Evolutionary conservation across 2,888 invertebrate species (phyloP).

Genomic region (Dynastes hyllus): DNA sequence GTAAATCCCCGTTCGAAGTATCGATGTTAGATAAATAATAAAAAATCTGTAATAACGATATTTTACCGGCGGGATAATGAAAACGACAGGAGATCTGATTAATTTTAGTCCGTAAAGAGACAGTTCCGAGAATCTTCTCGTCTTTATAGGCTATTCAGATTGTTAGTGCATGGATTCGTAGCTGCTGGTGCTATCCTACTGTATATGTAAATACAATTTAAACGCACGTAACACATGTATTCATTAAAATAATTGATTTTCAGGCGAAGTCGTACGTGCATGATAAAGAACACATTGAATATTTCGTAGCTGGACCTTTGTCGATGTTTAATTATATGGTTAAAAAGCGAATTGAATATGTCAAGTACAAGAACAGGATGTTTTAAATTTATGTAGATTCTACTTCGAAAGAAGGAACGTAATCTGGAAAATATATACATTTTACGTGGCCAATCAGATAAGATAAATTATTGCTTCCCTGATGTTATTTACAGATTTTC

Average conservation of each 20-base stretch:
- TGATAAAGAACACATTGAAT: neutral
- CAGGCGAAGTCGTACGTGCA: neutral
- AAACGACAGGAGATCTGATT: conserved; percentile 55
- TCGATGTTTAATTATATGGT: neutral
- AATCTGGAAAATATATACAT: no score
- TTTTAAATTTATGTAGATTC: no score
- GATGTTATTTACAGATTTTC: no score
- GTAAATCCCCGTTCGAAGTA: conserved; percentile 18
- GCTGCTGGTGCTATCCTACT: conserved; percentile 9
- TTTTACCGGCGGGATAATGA: conserved; percentile 52
- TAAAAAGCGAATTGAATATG: neutral
- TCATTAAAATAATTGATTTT: conserved; percentile 21
- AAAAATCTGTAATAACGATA: conserved; percentile 49
- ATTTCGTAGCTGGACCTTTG: neutral
- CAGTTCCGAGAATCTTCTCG: conserved; percentile 53
- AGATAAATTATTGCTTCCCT: no score
- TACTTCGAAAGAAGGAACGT: no score
- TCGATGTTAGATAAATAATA: conserved; percentile 33
- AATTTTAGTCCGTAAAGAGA: conserved; percentile 54
- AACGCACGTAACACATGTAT: conserved; percentile 13
- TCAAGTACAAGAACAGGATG: no score
- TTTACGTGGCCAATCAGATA: no score
- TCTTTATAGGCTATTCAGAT: conserved; percentile 33
- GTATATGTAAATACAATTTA: conserved; percentile 33
- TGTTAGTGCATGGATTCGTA: conserved; percentile 27